phyloP scores from a whole-genome alignment of 2,888 invertebrate genomes.

The Polydrusus cervinus region DNA sequence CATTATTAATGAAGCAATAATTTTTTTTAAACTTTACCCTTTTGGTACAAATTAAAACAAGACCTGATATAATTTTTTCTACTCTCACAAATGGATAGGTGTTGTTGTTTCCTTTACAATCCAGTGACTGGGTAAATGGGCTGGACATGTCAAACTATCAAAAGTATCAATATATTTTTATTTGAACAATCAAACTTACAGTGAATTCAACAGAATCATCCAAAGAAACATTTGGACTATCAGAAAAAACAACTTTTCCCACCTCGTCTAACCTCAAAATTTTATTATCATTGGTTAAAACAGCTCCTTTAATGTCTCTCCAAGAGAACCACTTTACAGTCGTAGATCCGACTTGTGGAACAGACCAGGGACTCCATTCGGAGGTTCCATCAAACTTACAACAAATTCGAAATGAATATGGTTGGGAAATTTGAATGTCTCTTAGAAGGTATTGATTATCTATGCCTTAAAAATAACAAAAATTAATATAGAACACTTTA shows the following conservation, averaged over 20 bases:
- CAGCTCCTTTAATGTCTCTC: constrained; percentile 66
- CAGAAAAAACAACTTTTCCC: constrained; percentile 71
- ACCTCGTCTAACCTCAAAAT: constrained; percentile 68
- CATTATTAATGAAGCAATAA: too few species aligned
- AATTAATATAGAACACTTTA: background rate
- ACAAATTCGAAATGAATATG: constrained; percentile 74
- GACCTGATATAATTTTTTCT: too few species aligned
- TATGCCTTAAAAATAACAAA: constrained; percentile 65
- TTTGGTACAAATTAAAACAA: too few species aligned
- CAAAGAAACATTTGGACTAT: constrained; percentile 70
- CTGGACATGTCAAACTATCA: too few species aligned
- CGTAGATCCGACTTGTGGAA: constrained; percentile 72
- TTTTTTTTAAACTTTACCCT: too few species aligned
- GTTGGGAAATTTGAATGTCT: constrained; percentile 70
- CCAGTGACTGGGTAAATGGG: too few species aligned
- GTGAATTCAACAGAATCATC: constrained; percentile 74
- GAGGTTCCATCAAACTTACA: constrained; percentile 70
- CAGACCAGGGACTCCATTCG: constrained; percentile 74
- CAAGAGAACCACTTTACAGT: constrained; percentile 72
- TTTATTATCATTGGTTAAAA: constrained; percentile 72
- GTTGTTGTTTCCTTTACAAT: too few species aligned
- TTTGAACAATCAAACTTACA: constrained; percentile 68
- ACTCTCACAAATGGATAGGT: too few species aligned
- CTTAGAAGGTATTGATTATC: constrained; percentile 72
- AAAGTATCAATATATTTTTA: too few species aligned